A percentile compares a stretch with the other conserved stretches of the same genome.
phyloP scores from a whole-genome alignment of 2,797 vertebrate genomes.

The Apogon hyalosoma region DNA sequence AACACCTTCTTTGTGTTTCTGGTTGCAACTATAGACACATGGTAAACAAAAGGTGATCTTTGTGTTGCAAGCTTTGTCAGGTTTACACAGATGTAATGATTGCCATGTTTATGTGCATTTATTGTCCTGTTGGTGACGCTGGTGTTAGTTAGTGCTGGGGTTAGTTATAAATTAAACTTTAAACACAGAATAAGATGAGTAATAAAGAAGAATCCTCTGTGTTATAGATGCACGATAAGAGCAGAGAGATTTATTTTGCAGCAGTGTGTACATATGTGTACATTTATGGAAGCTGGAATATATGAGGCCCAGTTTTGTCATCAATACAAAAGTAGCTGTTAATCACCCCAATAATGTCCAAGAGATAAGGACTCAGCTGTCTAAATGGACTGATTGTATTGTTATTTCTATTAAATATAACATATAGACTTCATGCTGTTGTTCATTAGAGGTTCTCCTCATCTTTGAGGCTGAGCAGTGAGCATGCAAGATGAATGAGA shows the following conservation, averaged over 20 bases:
- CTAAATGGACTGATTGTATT: not conserved
- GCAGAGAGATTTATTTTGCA: not conserved
- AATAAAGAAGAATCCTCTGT: slow-evolving; percentile 3
- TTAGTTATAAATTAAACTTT: too few relatives aligned
- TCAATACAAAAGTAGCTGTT: too few relatives aligned
- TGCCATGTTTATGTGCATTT: not conserved
- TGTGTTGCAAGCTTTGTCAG: not conserved
- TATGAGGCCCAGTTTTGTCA: not conserved
- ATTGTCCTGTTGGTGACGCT: not conserved
- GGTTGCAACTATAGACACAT: slow-evolving; percentile 9
- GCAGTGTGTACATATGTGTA: not conserved
- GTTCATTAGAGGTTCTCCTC: too few relatives aligned
- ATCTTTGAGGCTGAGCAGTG: not conserved
- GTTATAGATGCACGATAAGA: slow-evolving; percentile 1
- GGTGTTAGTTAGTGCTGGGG: not conserved
- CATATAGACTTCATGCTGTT: too few relatives aligned
- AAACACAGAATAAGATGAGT: slow-evolving; percentile 3
- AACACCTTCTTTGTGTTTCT: not conserved
- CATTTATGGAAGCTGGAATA: not conserved
- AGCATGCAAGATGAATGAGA: not conserved
- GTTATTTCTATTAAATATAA: too few relatives aligned
- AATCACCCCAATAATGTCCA: too few relatives aligned
- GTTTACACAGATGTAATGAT: not conserved
- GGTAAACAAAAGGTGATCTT: not conserved
- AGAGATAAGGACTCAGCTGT: not conserved